Evolutionary conservation across 2,888 invertebrate genomes (phyloP), one percentile per base, ranked within the genome.

Genomic region (Auanema sp.): DNA sequence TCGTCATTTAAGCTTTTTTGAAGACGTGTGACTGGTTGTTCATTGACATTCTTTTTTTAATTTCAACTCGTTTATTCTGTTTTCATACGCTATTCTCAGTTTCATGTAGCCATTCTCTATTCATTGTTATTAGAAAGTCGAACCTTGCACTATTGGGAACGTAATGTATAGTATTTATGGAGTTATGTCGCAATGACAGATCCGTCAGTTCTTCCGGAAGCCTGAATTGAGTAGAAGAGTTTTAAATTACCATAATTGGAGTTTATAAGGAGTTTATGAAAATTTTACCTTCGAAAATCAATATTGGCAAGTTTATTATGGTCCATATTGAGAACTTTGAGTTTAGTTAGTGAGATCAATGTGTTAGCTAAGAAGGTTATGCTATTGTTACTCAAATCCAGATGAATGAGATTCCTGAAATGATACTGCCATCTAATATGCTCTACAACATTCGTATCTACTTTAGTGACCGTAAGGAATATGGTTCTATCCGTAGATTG

Each of bases 331-430:
- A 76, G 58, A 16, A 76, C 76, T 42, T 62, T 65, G 42, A 73
- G 33, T 33, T 71, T 73, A 0, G 68, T 64, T 58, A 73, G 21
- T 1, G 67, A 64, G 18, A 68, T 64, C 40, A 76, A 55, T 0
- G 76, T 76, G 47, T 76, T 76, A 6, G 76, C 73, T 51, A 76
- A 58, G 42, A 76, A 76, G 49, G 65, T 66, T 21, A 76, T 70
- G 1, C 66, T 60, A 51, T 76, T 76, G 41, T 76, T 69, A 57
- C 70, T 70, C 44, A 76, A 47, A 68, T 76, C 76, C 61, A 76
- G 55, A 56, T 76, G 73, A n/a, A 76, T 72, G 21, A 76, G 47
- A 53, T 71, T 72, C 11, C 73, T 74, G 60, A 61, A 68, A 70
- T 21, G 14, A 24, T 1, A 14, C 16, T 12, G 12, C 24, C 16